Evolutionary conservation across 2,888 invertebrate species (phyloP), one percentile per base, ranked within the genome.

Genomic region (Cerastis leucographa): DNA sequence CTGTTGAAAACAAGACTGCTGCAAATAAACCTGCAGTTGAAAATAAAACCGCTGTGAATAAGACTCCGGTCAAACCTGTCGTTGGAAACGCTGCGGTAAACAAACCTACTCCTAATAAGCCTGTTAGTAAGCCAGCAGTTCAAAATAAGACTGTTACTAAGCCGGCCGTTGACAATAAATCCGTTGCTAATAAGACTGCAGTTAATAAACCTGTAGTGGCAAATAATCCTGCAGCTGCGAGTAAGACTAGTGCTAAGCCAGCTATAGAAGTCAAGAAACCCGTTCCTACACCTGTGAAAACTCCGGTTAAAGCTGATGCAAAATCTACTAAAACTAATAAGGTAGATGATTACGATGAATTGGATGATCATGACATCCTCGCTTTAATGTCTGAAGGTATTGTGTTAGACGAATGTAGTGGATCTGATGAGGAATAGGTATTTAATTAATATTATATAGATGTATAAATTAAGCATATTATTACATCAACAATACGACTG

Each of bases 381-480:
- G 94, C 94, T 5, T 83, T 96, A n/a, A 91, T 96, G 87, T 94
- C 95, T 2, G 90, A 91, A 67, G 95, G 94, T 1, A 94, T 96
- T 8, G 91, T 96, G 22, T 80, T 96, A 54, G 96, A 96, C 68
- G 94, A 96, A 84, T 96, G 95, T 74, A 91, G 91, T 77, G 95
- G 94, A 6, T 94, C 95, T 40, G 95, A 95, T 35, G 93, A 91
- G 9, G 93, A 94, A 68, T 92, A 89, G 75, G 71, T 25, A 44
- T 56, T 67, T 69, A 65, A 62, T 29, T 46, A 51, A 44, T n/a
- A 44, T 42, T 42, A 6, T 42, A 19, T 56, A 42, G 17, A 29
- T 56, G 35, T 59, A 61, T 65, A 40, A 44, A 71, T 12, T 81
- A 68, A 68, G 68, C 40, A 35, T 64, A 76, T 61, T 1, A n/a